These are phyloP conservation scores for Agriopis aurantiaria DNA, from an alignment of 2,888 invertebrate species.

Conservation along the genomic window DNA sequence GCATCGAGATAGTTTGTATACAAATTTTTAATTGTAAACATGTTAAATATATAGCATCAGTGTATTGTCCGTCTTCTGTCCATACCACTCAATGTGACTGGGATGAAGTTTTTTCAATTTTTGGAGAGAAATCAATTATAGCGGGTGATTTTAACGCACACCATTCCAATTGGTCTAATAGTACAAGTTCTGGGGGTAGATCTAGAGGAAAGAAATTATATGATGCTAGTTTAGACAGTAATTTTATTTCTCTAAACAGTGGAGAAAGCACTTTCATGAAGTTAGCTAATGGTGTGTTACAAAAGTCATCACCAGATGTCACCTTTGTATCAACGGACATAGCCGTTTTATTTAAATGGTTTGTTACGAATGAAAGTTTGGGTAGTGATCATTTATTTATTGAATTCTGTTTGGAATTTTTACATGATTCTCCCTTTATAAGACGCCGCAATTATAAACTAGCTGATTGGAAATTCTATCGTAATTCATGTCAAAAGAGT, in stretches of 20 bases:
- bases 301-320: not conserved
- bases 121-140: too few relatives aligned
- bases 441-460: not conserved
- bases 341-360: not conserved
- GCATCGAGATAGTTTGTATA: not conserved
- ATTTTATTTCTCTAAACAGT: too few relatives aligned
- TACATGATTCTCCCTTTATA: not conserved
- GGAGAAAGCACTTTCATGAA: too few relatives aligned
- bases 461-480: not conserved
- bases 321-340: not conserved
- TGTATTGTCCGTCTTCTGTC: not conserved
- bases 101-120: too few relatives aligned
- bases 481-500: not conserved
- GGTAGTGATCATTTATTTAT: not conserved
- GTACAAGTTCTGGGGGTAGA: too few relatives aligned
- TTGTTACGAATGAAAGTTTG: not conserved
- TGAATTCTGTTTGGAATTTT: not conserved
- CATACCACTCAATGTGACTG: too few relatives aligned
- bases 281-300: not conserved
- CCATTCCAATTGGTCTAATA: too few relatives aligned
- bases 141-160: too few relatives aligned
- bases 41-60: not conserved
- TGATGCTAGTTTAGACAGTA: too few relatives aligned
- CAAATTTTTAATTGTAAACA: not conserved
- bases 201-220: too few relatives aligned